These are phyloP conservation scores for Anguilla japonica DNA, from an alignment of 2,113 vertebrate genomes.

Conservation along the genomic window DNA sequence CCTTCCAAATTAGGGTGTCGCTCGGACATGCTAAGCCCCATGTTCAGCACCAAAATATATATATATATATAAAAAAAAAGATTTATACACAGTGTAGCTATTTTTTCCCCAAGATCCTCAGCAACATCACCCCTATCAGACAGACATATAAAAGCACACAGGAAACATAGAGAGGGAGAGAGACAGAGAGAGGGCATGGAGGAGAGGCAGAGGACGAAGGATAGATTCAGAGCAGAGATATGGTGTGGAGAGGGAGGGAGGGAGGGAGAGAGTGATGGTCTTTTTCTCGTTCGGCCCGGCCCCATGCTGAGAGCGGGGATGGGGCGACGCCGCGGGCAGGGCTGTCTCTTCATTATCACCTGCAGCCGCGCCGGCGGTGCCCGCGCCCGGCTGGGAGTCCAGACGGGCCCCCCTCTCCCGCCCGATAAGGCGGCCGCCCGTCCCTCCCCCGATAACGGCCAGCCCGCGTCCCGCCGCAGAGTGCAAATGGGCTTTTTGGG, in stretches of 20 bases:
- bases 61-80: too few relatives aligned
- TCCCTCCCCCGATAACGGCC: neutral
- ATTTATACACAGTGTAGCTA: too few relatives aligned
- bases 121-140: conserved; percentile 39
- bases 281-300: conserved; percentile 39
- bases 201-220: neutral
- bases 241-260: conserved; percentile 38
- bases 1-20: too few relatives aligned
- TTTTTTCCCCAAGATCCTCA: conserved; percentile 35
- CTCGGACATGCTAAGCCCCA: too few relatives aligned
- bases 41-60: too few relatives aligned
- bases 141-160: neutral
- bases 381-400: neutral
- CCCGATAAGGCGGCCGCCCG: neutral
- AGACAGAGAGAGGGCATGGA: neutral
- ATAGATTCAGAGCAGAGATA: conserved; percentile 35
- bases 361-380: conserved; percentile 6
- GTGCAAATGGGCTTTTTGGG: conserved; percentile 50
- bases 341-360: conserved; percentile 63
- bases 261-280: conserved; percentile 44
- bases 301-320: neutral
- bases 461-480: conserved; percentile 15
- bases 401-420: neutral
- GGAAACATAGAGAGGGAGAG: too few relatives aligned
- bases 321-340: conserved; percentile 39